phyloP scores from a whole-genome alignment of 2,888 invertebrate species.

The Lasioglossum vierecki region DNA sequence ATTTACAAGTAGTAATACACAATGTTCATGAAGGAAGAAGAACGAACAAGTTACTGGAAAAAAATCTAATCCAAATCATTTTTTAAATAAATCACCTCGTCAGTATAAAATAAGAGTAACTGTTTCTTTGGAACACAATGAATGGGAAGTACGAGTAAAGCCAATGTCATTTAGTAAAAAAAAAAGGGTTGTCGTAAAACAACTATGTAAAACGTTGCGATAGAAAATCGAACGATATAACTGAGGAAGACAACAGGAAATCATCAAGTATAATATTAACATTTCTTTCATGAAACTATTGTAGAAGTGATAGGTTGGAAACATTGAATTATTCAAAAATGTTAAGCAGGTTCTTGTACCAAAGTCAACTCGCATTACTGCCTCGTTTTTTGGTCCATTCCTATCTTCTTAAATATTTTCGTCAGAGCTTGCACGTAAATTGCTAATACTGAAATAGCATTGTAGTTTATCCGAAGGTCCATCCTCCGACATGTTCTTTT shows the following conservation, averaged over 20 bases:
- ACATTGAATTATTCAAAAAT: conserved; percentile 17
- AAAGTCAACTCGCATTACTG: conserved; percentile 28
- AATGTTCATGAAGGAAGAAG: conserved; percentile 11
- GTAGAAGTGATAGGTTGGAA: conserved; percentile 16
- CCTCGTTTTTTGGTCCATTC: conserved; percentile 64
- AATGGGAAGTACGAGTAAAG: neutral
- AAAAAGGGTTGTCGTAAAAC: conserved; percentile 8
- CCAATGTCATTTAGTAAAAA: neutral
- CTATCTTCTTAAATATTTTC: conserved; percentile 66
- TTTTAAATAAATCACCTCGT: neutral
- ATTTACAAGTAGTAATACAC: conserved; percentile 6
- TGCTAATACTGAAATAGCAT: conserved; percentile 36
- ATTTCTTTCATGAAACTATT: conserved; percentile 7
- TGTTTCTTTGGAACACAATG: neutral
- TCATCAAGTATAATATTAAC: conserved; percentile 5
- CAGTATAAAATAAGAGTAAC: neutral
- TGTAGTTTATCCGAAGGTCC: conserved; percentile 33
- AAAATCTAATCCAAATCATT: neutral
- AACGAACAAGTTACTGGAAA: conserved; percentile 3
- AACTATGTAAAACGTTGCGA: conserved; percentile 1
- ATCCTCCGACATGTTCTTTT: conserved; percentile 20
- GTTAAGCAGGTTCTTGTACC: conserved; percentile 14
- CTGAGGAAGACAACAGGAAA: neutral
- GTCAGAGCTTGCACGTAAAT: conserved; percentile 60
- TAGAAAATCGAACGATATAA: conserved; percentile 12